A percentile compares a stretch with the other conserved stretches of the same genome.
Conservation (phyloP, 2,113 vertebrate species). For the Zosterops borbonicus region DNA sequence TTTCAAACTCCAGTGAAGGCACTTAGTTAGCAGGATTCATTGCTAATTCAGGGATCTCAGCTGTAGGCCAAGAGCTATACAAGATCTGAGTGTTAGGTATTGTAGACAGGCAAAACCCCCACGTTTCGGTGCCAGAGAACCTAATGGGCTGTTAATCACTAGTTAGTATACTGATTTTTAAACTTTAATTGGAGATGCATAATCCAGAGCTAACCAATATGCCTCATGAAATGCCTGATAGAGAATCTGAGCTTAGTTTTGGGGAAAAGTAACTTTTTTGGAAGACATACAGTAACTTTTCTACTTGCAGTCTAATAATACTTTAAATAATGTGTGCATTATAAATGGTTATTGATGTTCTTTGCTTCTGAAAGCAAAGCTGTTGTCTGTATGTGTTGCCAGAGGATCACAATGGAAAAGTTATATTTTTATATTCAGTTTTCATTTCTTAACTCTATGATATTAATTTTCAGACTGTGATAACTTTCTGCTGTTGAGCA, state of each 20-base stretch:
- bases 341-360: rapidly evolving
- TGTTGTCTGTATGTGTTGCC: not conserved
- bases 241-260: not conserved
- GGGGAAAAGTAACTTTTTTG: not conserved
- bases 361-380: not conserved
- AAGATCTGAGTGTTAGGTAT: not conserved
- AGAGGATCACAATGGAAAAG: not conserved
- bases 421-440: not conserved
- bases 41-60: not conserved
- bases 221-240: not conserved
- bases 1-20: not conserved
- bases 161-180: not conserved
- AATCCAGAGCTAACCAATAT: not conserved
- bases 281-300: not conserved
- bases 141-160: not conserved
- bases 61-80: not conserved
- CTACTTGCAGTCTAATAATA: not conserved
- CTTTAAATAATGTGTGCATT: not conserved
- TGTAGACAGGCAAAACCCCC: not conserved
- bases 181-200: not conserved
- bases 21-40: not conserved
- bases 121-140: not conserved
- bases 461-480: not conserved
- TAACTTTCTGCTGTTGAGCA: not conserved
- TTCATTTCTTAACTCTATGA: not conserved